Percentiles rank a stretch among this genome's conserved stretches.
phyloP scores from a whole-genome alignment of 2,888 invertebrate genomes.

The Linyphia triangularis region DNA sequence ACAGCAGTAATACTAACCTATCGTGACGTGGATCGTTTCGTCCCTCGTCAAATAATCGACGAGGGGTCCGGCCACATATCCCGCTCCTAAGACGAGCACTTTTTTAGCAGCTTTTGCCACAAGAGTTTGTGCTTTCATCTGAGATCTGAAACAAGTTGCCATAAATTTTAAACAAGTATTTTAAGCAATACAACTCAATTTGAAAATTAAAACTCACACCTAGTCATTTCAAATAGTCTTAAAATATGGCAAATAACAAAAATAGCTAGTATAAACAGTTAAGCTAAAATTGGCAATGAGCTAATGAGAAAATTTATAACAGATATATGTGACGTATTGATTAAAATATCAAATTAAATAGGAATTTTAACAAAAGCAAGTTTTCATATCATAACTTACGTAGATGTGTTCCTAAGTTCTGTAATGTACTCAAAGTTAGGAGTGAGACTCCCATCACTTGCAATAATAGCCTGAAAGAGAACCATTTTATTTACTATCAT shows the following conservation, averaged over 20 bases:
- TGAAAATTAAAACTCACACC: no score
- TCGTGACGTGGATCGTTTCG: constrained; percentile 88
- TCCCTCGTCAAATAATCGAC: constrained; percentile 95
- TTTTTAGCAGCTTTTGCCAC: constrained; percentile 82
- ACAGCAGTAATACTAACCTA: constrained; percentile 83
- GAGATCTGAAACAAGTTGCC: constrained; percentile 56
- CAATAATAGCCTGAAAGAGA: constrained; percentile 91
- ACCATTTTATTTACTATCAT: no score
- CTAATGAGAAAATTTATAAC: no score
- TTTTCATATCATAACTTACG: constrained; percentile 79
- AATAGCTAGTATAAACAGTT: no score
- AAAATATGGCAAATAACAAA: not conserved
- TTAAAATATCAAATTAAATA: no score
- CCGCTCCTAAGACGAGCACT: constrained; percentile 95
- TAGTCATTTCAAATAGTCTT: not conserved
- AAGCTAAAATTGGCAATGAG: no score
- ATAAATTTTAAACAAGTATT: not conserved
- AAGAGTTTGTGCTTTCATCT: constrained; percentile 71
- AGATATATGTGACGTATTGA: no score
- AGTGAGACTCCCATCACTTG: constrained; percentile 95
- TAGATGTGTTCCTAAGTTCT: constrained; percentile 87
- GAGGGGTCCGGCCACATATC: constrained; percentile 94
- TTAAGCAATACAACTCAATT: no score
- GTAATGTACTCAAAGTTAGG: constrained; percentile 96
- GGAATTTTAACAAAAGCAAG: no score